A percentile compares a stretch with the other conserved stretches of the same genome.
Evolutionary conservation across 1,140 invertebrate species (phyloP).

Genomic region (Brachionus manjavacas): DNA sequence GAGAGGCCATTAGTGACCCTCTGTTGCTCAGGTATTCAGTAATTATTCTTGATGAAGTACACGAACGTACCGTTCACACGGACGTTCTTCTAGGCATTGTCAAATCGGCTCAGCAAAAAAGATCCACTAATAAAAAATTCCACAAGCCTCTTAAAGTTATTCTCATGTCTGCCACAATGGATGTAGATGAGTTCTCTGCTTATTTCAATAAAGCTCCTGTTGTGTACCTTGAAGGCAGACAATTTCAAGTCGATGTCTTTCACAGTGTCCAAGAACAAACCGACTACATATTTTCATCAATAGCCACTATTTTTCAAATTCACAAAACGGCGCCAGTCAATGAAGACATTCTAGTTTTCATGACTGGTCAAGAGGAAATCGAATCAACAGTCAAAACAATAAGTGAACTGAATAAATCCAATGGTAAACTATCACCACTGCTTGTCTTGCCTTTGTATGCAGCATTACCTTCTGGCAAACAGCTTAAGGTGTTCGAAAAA

Average conservation of each 20-base stretch:
- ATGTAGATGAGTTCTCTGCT: conserved; percentile 78
- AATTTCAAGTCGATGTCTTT: conserved; percentile 69
- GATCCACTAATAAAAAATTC: conserved; percentile 59
- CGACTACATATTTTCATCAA: conserved; percentile 93
- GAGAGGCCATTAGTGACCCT: conserved; percentile 71
- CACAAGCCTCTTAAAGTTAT: conserved; percentile 46
- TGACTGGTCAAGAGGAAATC: conserved; percentile 98
- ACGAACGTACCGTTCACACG: conserved; percentile 89
- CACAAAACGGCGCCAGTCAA: conserved; percentile 61
- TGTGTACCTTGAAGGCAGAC: conserved; percentile 81
- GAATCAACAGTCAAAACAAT: conserved; percentile 75
- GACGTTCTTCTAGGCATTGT: conserved; percentile 83
- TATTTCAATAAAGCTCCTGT: conserved; percentile 83
- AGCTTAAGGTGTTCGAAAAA: conserved; percentile 32
- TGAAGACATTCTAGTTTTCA: conserved; percentile 85
- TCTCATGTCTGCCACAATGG: conserved; percentile 58
- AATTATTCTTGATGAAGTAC: conserved; percentile 91
- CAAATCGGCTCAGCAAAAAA: conserved; percentile 70
- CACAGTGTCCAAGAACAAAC: conserved; percentile 52
- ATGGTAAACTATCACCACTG: not conserved
- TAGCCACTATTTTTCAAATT: conserved; percentile 92
- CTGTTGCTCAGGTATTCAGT: conserved; percentile 69
- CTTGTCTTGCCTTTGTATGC: conserved; percentile 40
- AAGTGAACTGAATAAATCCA: conserved; percentile 7
- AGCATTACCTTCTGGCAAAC: conserved; percentile 2